Evolutionary conservation across 2,888 invertebrate species (phyloP).

Genomic region (Cheilosia impressa): DNA sequence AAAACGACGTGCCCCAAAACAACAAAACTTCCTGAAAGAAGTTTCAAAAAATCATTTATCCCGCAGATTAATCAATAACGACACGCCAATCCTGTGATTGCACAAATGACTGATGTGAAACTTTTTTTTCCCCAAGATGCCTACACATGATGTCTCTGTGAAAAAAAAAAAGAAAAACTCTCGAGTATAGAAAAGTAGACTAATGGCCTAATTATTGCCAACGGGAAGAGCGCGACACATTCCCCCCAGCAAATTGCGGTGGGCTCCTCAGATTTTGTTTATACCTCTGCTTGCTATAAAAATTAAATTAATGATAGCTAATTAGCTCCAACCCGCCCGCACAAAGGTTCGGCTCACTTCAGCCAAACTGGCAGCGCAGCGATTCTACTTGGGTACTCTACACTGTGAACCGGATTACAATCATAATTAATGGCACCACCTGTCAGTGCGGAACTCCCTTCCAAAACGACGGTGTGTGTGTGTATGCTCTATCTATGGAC

Average conservation of each 20-base stretch:
- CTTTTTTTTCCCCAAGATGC: not conserved
- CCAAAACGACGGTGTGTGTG: not conserved
- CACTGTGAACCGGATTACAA: constrained; percentile 63
- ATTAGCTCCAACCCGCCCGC: constrained; percentile 63
- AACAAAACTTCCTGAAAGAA: too few species aligned
- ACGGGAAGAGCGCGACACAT: constrained; percentile 25
- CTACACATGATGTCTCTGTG: constrained; percentile 38
- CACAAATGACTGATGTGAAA: constrained; percentile 32
- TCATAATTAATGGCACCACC: constrained; percentile 74
- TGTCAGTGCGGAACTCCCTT: constrained; percentile 49
- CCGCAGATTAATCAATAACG: constrained; percentile 15
- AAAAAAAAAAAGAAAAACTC: constrained; percentile 20
- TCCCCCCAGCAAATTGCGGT: not conserved
- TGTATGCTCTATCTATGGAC: not conserved
- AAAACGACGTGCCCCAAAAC: too few species aligned
- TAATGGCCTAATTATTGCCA: constrained; percentile 66
- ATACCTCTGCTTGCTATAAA: constrained; percentile 51
- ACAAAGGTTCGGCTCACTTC: constrained; percentile 46
- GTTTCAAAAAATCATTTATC: not conserved
- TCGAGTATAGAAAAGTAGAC: constrained; percentile 28
- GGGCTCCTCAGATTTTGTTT: constrained; percentile 37
- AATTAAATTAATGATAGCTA: constrained; percentile 70
- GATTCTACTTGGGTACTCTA: constrained; percentile 26
- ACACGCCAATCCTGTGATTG: constrained; percentile 18
- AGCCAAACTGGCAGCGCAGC: constrained; percentile 43